Base-by-base conservation (phyloP, 1,140 invertebrate species). In the Nilaparvata lugens region DNA sequence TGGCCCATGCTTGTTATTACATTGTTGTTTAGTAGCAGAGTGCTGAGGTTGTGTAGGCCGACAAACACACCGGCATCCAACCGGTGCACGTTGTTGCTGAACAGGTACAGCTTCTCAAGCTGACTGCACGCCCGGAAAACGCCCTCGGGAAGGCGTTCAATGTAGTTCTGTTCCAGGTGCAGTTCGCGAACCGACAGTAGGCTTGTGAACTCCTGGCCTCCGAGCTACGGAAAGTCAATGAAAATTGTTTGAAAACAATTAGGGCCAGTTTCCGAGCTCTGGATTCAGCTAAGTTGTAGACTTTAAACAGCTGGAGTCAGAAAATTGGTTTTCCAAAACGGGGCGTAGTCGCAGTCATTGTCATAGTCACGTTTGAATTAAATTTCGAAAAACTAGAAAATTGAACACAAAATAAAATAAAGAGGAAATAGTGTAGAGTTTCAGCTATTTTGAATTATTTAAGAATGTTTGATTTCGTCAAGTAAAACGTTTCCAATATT, bases 1-100 rank as follows among this genome's bases (percentile, higher is more conserved):
- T 75, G 68, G 45, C 81, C 76, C 4, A 85, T 66, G 11, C 70
- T 62, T 43, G 72, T 74, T 0, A 86, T 62, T 9, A 80, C 70
- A 62, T 86, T 86, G 52, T 83, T 82, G 66, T 84, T 83, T 0
- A 86, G 70, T 62, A 83, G 76, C 0, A 86, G 72, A 11, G 78
- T 78, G 0, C 77, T 79, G 1, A 86, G 67, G 65, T 81, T 81
- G 1, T 65, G 66, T 0, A 84, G 65, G 1, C 83, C 83, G 2
- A 68, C 61, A 43, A 85, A 81, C 43, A 77, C 78, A 6, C 74
- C 73, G 0, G 70, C 66, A 16, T 77, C 73, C 16, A 86, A 62
- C 1, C 66, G 69, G 55, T 80, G 78, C 4, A 86, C 69, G 40
- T 78, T 77, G 64, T 86, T 86, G 9, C 74, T 77, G 67, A 83